A percentile compares a stretch with the other conserved stretches of the same genome.
Evolutionary conservation across 1,140 invertebrate genomes (phyloP).

Genomic region (Bombus confusus): DNA sequence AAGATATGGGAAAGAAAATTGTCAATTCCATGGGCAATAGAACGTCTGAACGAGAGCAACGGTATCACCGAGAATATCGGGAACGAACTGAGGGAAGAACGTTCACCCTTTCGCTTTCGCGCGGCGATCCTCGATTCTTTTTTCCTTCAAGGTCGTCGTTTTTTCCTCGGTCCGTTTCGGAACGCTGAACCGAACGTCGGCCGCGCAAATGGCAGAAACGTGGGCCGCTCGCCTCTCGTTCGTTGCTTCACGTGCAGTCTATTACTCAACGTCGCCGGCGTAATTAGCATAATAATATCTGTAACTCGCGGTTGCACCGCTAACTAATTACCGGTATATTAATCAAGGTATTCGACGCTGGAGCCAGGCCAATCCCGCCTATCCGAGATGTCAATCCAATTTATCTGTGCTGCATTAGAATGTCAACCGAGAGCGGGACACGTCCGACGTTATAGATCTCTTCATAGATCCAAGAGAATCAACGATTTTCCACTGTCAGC

Average conservation of each 20-base stretch:
- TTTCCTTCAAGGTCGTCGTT: conserved; percentile 19
- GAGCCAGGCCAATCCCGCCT: conserved; percentile 67
- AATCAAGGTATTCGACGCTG: conserved; percentile 72
- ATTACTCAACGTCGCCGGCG: conserved; percentile 73
- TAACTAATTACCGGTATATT: conserved; percentile 73
- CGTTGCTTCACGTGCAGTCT: conserved; percentile 71
- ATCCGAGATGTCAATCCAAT: conserved; percentile 69
- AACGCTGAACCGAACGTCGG: conserved; percentile 32
- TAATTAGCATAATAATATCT: conserved; percentile 76
- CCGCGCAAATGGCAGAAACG: conserved; percentile 66
- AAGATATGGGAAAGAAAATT: neutral
- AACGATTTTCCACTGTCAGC: conserved; percentile 41
- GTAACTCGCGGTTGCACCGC: conserved; percentile 73
- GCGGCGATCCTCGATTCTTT: neutral
- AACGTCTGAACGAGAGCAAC: neutral
- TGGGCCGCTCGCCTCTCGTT: conserved; percentile 59
- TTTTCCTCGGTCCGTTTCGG: conserved; percentile 1
- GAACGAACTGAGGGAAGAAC: neutral
- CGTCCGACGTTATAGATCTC: conserved; percentile 57
- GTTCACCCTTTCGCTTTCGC: conserved; percentile 22
- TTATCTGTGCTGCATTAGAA: conserved; percentile 68
- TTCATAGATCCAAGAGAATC: conserved; percentile 63
- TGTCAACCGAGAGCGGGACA: conserved; percentile 58
- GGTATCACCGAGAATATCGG: neutral
- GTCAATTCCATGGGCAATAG: neutral